These are phyloP conservation scores for Habrosyne pyritoides DNA, from an alignment of 2,888 invertebrate genomes.

Conservation along the genomic window DNA sequence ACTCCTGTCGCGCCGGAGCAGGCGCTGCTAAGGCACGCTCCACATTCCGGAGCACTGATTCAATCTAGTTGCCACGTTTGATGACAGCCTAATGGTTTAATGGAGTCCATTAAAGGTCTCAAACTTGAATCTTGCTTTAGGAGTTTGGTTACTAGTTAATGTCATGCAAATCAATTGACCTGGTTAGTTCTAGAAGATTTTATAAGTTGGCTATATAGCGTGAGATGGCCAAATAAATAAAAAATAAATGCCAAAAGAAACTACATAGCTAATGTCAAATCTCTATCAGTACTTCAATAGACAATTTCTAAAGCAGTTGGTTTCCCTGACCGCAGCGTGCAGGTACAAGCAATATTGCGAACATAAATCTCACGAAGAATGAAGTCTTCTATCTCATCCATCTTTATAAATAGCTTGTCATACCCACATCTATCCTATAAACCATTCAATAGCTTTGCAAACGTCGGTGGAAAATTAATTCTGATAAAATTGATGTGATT, in stretches of 20 bases:
- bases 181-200: too few relatives aligned
- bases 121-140: too few relatives aligned
- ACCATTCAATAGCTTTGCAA: background rate
- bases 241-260: background rate
- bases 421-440: background rate
- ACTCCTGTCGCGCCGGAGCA: slow-evolving; percentile 9
- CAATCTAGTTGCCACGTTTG: background rate
- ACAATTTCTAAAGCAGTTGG: background rate
- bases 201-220: too few relatives aligned
- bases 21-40: background rate
- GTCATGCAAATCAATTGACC: too few relatives aligned
- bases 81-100: background rate
- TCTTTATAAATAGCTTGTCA: slow-evolving; percentile 3
- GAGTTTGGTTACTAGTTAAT: too few relatives aligned
- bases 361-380: slow-evolving; percentile 1
- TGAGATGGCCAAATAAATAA: too few relatives aligned
- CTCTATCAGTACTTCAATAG: background rate
- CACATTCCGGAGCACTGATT: background rate
- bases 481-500: background rate
- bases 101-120: background rate
- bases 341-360: background rate
- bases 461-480: background rate
- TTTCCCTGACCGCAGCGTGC: background rate
- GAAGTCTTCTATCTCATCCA: background rate
- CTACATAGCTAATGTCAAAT: background rate